Evolutionary conservation across 2,888 invertebrate genomes (phyloP).

Genomic region (Synanthedon vespiformis): DNA sequence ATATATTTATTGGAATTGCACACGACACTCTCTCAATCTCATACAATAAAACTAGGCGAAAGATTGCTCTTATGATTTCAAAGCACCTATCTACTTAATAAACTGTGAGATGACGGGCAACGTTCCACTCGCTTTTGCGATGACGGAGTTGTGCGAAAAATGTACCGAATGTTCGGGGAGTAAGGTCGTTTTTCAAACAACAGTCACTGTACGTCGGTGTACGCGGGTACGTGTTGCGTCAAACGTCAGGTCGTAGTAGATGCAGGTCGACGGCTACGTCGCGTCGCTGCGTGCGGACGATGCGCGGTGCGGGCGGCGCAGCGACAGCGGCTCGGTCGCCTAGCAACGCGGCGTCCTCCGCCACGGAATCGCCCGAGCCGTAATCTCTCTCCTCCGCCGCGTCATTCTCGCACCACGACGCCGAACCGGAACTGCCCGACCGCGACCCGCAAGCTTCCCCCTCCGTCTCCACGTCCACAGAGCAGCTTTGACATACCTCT

Average conservation of each 20-base stretch:
- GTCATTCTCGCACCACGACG: constrained; percentile 59
- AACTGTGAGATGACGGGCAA: constrained; percentile 31
- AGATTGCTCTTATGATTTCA: constrained; percentile 36
- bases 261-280: constrained; percentile 63
- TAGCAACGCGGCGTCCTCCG: constrained; percentile 57
- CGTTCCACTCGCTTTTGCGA: constrained; percentile 3
- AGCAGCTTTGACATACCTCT: constrained; percentile 60
- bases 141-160: constrained; percentile 3
- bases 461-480: constrained; percentile 60
- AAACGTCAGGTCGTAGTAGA: constrained; percentile 56
- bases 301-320: constrained; percentile 28
- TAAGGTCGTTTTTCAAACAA: background rate
- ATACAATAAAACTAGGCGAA: constrained; percentile 19
- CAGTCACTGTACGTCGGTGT: background rate
- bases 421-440: constrained; percentile 59
- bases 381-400: constrained; percentile 62
- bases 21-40: constrained; percentile 26
- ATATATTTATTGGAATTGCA: constrained; percentile 29
- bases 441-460: constrained; percentile 44
- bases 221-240: constrained; percentile 9
- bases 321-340: constrained; percentile 28
- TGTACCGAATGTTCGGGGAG: background rate
- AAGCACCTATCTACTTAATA: constrained; percentile 42
- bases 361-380: constrained; percentile 66
- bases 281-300: constrained; percentile 42